Conservation (phyloP, 2,113 vertebrate genomes). For the Phaethornis superciliosus region DNA sequence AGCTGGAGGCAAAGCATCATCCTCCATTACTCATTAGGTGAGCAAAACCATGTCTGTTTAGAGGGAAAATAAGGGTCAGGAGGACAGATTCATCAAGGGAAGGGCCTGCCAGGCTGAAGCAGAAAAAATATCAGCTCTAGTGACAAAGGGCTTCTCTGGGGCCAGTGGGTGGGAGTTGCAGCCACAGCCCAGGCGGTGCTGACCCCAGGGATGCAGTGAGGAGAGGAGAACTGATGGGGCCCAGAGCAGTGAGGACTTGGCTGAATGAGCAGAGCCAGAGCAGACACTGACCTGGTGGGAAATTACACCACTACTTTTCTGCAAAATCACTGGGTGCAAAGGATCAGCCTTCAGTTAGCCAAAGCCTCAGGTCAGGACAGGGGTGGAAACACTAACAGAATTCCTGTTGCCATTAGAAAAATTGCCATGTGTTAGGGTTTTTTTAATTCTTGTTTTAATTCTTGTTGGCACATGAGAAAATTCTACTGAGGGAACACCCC, state of each 20-base stretch:
- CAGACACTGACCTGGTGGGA: neutral
- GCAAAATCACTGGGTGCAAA: neutral
- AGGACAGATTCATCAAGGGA: neutral
- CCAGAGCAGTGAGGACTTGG: neutral
- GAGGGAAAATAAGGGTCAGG: neutral
- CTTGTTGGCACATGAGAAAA: neutral
- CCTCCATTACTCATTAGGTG: neutral
- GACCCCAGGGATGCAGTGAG: neutral
- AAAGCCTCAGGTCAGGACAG: neutral
- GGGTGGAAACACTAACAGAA: neutral
- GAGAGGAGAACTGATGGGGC: neutral
- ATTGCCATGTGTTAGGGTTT: neutral
- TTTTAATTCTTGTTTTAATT: neutral
- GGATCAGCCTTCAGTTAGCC: neutral
- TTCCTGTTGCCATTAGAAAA: neutral
- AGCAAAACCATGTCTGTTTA: neutral
- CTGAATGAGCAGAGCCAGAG: neutral
- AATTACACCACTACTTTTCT: neutral
- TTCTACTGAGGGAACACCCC: rapidly evolving
- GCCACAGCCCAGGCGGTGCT: neutral
- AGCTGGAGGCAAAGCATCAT: neutral
- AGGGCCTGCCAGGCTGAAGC: neutral
- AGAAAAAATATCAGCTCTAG: neutral
- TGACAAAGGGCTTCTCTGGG: neutral
- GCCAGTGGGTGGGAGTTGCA: neutral